Conservation (phyloP, 2,888 invertebrate species). For the Hartigia nigra region DNA sequence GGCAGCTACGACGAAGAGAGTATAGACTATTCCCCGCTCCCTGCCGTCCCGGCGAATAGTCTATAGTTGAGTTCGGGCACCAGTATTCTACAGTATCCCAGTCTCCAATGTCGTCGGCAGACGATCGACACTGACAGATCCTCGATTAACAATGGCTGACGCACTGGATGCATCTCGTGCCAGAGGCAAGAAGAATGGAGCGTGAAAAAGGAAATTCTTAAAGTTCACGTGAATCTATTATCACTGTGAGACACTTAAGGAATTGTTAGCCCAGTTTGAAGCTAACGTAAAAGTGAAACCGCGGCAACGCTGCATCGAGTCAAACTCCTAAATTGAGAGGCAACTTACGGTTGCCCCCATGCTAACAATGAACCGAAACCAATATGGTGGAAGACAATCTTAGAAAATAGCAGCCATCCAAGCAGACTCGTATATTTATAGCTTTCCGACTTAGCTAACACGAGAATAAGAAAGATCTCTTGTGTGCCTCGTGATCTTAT, state of each 20-base stretch:
- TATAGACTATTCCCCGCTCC: not conserved
- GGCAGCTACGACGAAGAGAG: constrained; percentile 3
- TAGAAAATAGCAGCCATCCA: constrained; percentile 11
- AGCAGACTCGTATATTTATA: constrained; percentile 21
- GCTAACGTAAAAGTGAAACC: constrained; percentile 14
- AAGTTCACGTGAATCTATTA: not conserved
- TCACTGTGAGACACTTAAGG: not conserved
- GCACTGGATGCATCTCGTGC: not conserved
- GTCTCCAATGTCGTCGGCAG: constrained; percentile 13
- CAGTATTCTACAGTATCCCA: constrained; percentile 12
- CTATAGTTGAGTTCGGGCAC: constrained; percentile 5
- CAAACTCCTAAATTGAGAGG: constrained; percentile 11
- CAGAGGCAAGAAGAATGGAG: not conserved
- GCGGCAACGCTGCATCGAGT: constrained; percentile 20
- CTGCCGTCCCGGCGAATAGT: constrained; percentile 6
- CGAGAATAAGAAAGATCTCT: constrained; percentile 24
- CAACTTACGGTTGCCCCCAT: constrained; percentile 11
- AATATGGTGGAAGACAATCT: constrained; percentile 18
- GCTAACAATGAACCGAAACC: constrained; percentile 21
- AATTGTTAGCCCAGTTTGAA: not conserved
- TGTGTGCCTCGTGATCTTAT: not conserved
- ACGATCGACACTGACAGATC: constrained; percentile 8
- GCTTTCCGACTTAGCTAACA: constrained; percentile 13
- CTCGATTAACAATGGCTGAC: constrained; percentile 2
- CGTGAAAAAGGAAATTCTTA: not conserved